Evolutionary conservation across 2,888 invertebrate species (phyloP).

Genomic region (Drosophila anceps): DNA sequence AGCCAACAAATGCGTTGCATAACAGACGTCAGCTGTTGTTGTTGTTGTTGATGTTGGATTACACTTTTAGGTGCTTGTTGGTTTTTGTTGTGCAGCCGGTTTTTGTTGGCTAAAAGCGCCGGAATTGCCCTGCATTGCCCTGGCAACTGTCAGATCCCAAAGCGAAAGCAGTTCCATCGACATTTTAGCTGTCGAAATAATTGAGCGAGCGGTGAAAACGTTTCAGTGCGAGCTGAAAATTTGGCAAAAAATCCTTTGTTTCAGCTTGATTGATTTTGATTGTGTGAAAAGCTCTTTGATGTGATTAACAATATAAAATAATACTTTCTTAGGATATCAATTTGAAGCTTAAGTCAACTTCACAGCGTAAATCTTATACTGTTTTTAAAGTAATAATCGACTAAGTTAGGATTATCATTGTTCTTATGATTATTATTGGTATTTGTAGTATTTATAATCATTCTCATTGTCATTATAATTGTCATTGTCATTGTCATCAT

Average conservation of each 20-base stretch:
- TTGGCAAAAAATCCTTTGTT: slow-evolving; percentile 9
- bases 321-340: neutral
- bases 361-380: neutral
- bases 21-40: slow-evolving; percentile 42
- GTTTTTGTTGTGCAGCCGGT: slow-evolving; percentile 30
- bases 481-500: neutral
- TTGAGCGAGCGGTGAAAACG: neutral
- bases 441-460: neutral
- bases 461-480: neutral
- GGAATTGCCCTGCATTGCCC: slow-evolving; percentile 22
- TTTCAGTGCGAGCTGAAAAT: neutral
- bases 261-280: neutral
- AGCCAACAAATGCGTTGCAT: slow-evolving; percentile 66
- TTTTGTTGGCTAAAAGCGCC: slow-evolving; percentile 40
- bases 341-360: neutral
- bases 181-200: slow-evolving; percentile 8
- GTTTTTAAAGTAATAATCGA: neutral
- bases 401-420: too few relatives aligned
- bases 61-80: slow-evolving; percentile 48
- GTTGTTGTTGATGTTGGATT: slow-evolving; percentile 37
- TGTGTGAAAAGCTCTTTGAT: neutral
- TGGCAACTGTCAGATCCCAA: slow-evolving; percentile 15
- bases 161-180: neutral
- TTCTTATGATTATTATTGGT: too few relatives aligned
- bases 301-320: neutral